Percentiles rank a stretch among this genome's conserved stretches.
Evolutionary conservation across 64 coral and sea anemone genomes (phyloP).

Genomic region (Orbicella faveolata): DNA sequence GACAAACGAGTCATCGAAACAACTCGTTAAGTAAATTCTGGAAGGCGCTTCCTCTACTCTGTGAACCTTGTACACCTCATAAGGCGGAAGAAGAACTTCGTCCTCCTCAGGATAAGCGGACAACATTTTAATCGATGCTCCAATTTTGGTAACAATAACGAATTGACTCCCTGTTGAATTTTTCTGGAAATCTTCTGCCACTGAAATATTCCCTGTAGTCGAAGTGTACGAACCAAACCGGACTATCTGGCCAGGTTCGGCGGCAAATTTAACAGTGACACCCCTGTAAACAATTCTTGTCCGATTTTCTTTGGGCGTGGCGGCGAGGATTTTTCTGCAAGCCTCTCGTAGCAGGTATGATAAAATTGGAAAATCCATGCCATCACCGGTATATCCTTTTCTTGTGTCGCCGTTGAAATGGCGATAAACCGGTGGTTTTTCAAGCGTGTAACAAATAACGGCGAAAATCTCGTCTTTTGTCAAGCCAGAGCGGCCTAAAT

Average conservation of each 20-base stretch:
- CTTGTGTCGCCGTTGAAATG: slow-evolving; percentile 70
- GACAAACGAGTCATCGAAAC: slow-evolving; percentile 70
- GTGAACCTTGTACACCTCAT: slow-evolving; percentile 55
- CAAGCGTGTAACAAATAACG: slow-evolving; percentile 74
- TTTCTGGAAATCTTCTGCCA: slow-evolving; percentile 67
- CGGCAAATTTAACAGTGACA: slow-evolving; percentile 13
- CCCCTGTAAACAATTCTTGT: slow-evolving; percentile 75
- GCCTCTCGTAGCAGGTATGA: slow-evolving; percentile 75
- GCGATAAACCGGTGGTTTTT: slow-evolving; percentile 76
- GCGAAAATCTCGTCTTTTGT: slow-evolving; percentile 66
- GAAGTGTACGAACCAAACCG: slow-evolving; percentile 82
- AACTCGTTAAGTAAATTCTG: slow-evolving; percentile 57
- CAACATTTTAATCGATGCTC: slow-evolving; percentile 61
- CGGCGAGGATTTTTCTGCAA: slow-evolving; percentile 65
- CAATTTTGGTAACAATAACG: slow-evolving; percentile 73
- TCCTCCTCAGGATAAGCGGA: slow-evolving; percentile 75
- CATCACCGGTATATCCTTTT: slow-evolving; percentile 61
- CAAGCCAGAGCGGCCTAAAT: slow-evolving; percentile 37
- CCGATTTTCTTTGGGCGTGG: slow-evolving; percentile 61
- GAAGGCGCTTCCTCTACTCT: slow-evolving; percentile 51
- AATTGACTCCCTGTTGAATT: slow-evolving; percentile 58
- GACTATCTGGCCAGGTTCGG: slow-evolving; percentile 44
- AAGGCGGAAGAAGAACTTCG: slow-evolving; percentile 68
- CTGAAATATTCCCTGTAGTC: slow-evolving; percentile 42
- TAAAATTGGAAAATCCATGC: slow-evolving; percentile 81